Percentiles rank a stretch among this genome's conserved stretches.
These are phyloP conservation scores for Sarcoramphus papa DNA, from an alignment of 2,797 vertebrate genomes.

Conservation along the genomic window DNA sequence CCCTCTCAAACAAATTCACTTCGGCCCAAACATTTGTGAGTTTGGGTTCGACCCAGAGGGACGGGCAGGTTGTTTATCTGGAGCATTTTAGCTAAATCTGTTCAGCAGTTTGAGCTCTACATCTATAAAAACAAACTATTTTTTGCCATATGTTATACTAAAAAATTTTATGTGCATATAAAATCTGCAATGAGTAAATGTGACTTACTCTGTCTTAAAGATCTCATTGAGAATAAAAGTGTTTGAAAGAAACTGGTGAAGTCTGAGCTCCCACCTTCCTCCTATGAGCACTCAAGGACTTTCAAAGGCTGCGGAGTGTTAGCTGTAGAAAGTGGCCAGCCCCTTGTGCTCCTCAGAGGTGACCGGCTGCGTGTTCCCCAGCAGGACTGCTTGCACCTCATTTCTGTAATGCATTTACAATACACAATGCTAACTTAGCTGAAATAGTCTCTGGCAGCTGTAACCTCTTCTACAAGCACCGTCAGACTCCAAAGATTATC, in stretches of 20 bases:
- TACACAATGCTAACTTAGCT: neutral
- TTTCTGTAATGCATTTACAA: neutral
- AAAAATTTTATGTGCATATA: neutral
- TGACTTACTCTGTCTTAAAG: neutral
- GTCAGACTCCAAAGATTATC: neutral
- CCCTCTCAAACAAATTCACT: neutral
- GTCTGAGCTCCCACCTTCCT: neutral
- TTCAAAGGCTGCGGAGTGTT: neutral
- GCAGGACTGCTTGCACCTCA: neutral
- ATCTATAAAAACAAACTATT: neutral
- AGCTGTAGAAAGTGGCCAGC: neutral
- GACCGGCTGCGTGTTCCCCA: neutral
- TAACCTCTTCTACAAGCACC: neutral
- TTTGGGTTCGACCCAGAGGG: neutral
- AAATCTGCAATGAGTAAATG: neutral
- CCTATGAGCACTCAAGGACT: neutral
- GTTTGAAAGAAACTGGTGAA: neutral
- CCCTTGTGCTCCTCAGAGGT: fast-evolving
- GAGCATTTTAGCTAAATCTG: neutral
- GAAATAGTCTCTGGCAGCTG: neutral
- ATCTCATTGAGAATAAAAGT: neutral
- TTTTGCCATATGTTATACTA: neutral
- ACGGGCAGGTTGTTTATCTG: neutral
- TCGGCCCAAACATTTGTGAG: neutral
- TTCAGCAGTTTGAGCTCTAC: neutral